Conservation (phyloP, 1,140 invertebrate species). For the Drosophila mojavensis region DNA sequence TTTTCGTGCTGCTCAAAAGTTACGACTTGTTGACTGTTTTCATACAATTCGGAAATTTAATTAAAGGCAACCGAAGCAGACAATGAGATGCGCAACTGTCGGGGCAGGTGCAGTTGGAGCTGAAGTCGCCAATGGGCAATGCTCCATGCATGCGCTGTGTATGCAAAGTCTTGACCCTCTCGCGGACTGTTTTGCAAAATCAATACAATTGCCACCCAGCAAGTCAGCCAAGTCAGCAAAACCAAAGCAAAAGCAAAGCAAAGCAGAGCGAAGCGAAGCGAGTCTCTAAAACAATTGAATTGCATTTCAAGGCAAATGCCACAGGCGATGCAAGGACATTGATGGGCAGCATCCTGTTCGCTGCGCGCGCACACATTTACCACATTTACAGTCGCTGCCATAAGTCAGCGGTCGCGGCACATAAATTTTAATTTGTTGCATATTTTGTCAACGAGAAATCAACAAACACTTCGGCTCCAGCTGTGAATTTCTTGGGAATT, state of each 20-base stretch:
- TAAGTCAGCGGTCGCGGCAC: slow-evolving; percentile 70
- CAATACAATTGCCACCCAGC: slow-evolving; percentile 82
- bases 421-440: slow-evolving; percentile 84
- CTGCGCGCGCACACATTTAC: background rate
- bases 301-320: slow-evolving; percentile 72
- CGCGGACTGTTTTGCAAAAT: slow-evolving; percentile 45
- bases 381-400: slow-evolving; percentile 29
- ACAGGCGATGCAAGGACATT: slow-evolving; percentile 66
- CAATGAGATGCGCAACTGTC: slow-evolving; percentile 66
- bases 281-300: slow-evolving; percentile 75
- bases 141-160: slow-evolving; percentile 9
- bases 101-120: slow-evolving; percentile 59
- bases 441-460: slow-evolving; percentile 83
- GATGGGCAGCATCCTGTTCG: slow-evolving; percentile 76
- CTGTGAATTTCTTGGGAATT: slow-evolving; percentile 84
- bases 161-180: slow-evolving; percentile 64
- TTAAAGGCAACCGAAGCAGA: slow-evolving; percentile 80
- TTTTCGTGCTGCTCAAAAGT: slow-evolving; percentile 61
- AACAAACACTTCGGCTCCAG: slow-evolving; percentile 76
- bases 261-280: background rate
- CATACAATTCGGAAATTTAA: slow-evolving; percentile 83
- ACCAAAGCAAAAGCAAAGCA: background rate
- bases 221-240: slow-evolving; percentile 22
- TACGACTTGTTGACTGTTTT: slow-evolving; percentile 83
- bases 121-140: slow-evolving; percentile 14